Percentiles rank a stretch among this genome's conserved stretches.
phyloP scores from a whole-genome alignment of 2,797 vertebrate genomes.

The Hylomyscus alleni region DNA sequence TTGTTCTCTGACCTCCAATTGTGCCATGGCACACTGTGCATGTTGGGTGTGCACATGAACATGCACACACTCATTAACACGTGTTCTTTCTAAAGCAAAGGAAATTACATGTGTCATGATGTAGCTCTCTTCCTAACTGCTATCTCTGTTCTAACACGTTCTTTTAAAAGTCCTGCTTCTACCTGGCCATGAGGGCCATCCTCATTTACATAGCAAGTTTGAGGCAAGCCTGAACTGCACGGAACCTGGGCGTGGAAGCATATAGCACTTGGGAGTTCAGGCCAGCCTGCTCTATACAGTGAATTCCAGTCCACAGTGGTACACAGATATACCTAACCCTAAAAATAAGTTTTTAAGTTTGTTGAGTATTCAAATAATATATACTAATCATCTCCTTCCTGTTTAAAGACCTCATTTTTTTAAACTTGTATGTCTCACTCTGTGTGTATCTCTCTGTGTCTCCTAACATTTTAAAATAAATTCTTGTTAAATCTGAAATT shows the following conservation, averaged over 20 bases:
- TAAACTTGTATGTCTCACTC: too few relatives aligned
- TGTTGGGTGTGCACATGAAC: background rate
- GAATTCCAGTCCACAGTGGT: background rate
- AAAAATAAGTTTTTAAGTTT: background rate
- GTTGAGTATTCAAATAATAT: constrained; percentile 31
- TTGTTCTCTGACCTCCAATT: background rate
- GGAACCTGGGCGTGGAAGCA: background rate
- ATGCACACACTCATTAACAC: background rate
- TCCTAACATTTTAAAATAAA: constrained; percentile 56
- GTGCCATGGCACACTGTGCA: background rate
- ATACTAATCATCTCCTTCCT: background rate
- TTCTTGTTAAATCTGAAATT: constrained; percentile 43
- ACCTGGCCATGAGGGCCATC: background rate
- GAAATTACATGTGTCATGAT: background rate
- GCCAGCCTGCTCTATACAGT: background rate
- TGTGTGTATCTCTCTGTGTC: background rate
- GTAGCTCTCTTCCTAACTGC: constrained; percentile 12
- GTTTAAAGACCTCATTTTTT: background rate
- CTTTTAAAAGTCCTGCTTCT: constrained; percentile 31
- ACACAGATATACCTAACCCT: background rate
- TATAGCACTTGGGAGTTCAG: background rate
- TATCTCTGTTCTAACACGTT: constrained; percentile 1
- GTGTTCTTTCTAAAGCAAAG: background rate
- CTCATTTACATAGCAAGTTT: background rate
- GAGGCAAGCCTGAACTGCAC: background rate